These are phyloP conservation scores for Patella depressa DNA, from an alignment of 2,888 invertebrate species.

Conservation along the genomic window DNA sequence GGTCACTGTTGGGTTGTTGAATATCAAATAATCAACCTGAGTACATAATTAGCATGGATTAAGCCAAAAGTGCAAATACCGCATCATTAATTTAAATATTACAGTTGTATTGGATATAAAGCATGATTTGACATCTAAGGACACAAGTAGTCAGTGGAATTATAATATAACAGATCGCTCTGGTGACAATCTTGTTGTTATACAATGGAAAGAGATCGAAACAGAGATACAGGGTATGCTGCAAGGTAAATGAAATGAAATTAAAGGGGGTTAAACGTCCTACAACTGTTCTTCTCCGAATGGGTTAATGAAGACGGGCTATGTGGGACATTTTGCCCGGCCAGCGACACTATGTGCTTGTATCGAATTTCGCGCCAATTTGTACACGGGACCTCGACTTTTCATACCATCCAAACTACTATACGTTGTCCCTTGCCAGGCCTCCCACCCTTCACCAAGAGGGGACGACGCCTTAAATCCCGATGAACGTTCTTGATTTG, in stretches of 20 bases:
- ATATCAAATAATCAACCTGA: too few relatives aligned
- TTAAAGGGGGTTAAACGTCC: too few relatives aligned
- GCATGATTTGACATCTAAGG: neutral
- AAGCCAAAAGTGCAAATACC: too few relatives aligned
- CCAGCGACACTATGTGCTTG: neutral
- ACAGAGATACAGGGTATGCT: neutral
- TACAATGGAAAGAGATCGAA: constrained; percentile 8
- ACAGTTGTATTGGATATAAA: neutral
- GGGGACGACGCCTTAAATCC: too few relatives aligned
- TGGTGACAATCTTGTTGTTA: neutral
- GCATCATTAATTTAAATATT: neutral
- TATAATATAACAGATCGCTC: neutral
- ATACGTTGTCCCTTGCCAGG: too few relatives aligned
- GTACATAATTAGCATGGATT: too few relatives aligned
- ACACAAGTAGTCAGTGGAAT: neutral
- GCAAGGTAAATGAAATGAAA: neutral
- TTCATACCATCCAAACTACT: neutral
- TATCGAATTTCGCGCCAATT: neutral
- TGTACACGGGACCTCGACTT: neutral
- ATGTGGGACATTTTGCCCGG: too few relatives aligned
- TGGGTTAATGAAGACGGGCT: too few relatives aligned
- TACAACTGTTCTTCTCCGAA: too few relatives aligned
- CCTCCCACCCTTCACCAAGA: too few relatives aligned
- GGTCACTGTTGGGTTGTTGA: too few relatives aligned
- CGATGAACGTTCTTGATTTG: too few relatives aligned